Base-by-base conservation (phyloP, 2,888 invertebrate species). In the Girardia tigrina region DNA sequence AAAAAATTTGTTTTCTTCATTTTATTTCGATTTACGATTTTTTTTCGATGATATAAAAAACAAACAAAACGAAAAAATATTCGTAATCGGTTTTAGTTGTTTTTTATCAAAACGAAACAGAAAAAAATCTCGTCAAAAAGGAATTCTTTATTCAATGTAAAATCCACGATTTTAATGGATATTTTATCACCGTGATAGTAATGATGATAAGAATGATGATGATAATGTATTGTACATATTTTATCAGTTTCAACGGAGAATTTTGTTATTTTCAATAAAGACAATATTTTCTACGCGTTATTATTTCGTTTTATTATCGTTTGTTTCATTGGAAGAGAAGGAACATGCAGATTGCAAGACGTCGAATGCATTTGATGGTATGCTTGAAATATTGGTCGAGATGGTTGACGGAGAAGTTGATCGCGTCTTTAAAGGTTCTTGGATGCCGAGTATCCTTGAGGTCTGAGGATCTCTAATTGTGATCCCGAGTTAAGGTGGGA, bases 131-230 rank as follows among this genome's bases (percentile, higher is more conserved):
- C 56, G n/a, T 56, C 4, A 23, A 56, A 56, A 56, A 56, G 23
- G 6, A 16, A n/a, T n/a, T n/a, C n/a, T n/a, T n/a, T n/a, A n/a
- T n/a, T n/a, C n/a, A n/a, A n/a, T 56, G 56, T 56, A 56, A 56
- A 56, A 56, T 56, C 56, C 56, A 56, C 56, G 56, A 56, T 56
- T 56, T 56, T 56, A 56, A 56, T n/a, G n/a, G 23, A 56, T 56
- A 56, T 56, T 56, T 56, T 56, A 56, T 56, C 56, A 56, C 56
- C n/a, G n/a, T n/a, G n/a, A n/a, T n/a, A n/a, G n/a, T n/a, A n/a
- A n/a, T n/a, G n/a, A n/a, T n/a, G n/a, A n/a, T n/a, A n/a, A n/a
- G n/a, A n/a, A n/a, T n/a, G n/a, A 23, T n/a, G 8, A 56, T 56
- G n/a, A 56, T 20, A 8, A 56, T 56, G 56, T 56, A 4, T 56